A percentile compares a stretch with the other conserved stretches of the same genome.
These are phyloP conservation scores for Dryobota labecula DNA, from an alignment of 2,888 invertebrate species.

Conservation along the genomic window DNA sequence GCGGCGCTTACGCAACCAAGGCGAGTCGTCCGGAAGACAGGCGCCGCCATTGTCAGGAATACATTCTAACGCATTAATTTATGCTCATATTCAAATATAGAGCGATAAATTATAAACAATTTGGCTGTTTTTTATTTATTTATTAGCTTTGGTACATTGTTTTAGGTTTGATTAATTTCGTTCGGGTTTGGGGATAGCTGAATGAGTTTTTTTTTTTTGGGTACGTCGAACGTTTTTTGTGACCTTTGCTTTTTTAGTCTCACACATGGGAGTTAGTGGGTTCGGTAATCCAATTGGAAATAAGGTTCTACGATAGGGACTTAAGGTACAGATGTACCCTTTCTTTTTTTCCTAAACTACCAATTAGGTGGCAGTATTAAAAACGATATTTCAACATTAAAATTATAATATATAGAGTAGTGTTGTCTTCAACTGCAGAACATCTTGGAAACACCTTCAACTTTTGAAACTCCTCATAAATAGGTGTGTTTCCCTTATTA, in stretches of 20 bases:
- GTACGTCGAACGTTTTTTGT: not conserved
- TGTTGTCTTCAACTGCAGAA: no score
- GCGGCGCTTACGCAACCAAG: conserved; percentile 62
- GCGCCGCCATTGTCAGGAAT: conserved; percentile 65
- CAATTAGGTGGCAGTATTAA: no score
- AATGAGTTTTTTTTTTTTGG: not conserved
- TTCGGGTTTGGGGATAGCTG: not conserved
- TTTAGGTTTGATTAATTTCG: conserved; percentile 21
- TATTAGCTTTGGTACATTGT: conserved; percentile 35
- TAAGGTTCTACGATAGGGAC: no score
- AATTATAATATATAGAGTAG: no score
- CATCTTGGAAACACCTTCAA: not conserved
- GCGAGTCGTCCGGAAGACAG: conserved; percentile 70
- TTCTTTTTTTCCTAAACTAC: no score
- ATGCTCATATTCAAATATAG: conserved; percentile 51
- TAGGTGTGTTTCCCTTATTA: not conserved
- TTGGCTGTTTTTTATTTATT: conserved; percentile 38
- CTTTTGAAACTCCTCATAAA: not conserved
- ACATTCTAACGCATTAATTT: conserved; percentile 52
- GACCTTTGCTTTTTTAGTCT: not conserved
- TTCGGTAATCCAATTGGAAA: no score
- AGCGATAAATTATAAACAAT: conserved; percentile 38
- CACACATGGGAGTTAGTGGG: not conserved
- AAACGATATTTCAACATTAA: no score
- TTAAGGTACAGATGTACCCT: no score